Evolutionary conservation across 64 coral and sea anemone species (phyloP).

Genomic region (Astreopora myriophthalma): DNA sequence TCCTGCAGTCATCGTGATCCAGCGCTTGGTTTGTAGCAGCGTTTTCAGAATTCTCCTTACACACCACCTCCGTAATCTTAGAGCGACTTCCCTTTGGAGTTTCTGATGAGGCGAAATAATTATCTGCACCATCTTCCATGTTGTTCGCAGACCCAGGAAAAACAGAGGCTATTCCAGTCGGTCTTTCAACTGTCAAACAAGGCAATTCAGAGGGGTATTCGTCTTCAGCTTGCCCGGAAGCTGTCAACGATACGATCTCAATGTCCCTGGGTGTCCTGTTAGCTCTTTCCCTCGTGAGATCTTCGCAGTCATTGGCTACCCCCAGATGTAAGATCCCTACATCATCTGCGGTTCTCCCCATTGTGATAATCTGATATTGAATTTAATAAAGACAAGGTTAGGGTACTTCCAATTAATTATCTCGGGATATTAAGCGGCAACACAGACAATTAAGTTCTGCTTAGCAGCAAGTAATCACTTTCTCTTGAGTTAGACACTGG

Average conservation of each 20-base stretch:
- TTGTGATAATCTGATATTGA: background rate
- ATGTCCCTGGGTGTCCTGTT: background rate
- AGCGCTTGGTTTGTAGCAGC: background rate
- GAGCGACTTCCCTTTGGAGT: no score
- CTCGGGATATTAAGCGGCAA: background rate
- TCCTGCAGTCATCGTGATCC: background rate
- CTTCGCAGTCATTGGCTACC: background rate
- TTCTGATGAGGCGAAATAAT: no score
- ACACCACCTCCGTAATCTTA: no score
- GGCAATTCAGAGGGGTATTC: background rate
- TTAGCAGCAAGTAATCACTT: no score
- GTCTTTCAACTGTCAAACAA: background rate
- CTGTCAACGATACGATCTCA: background rate
- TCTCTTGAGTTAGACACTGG: no score
- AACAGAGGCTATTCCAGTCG: no score
- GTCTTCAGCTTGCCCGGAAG: background rate
- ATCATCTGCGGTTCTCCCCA: background rate
- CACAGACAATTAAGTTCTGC: background rate
- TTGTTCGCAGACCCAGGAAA: no score
- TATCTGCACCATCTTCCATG: no score
- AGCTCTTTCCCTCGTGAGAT: background rate
- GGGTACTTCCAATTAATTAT: background rate
- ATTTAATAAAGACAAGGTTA: background rate
- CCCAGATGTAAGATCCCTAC: background rate
- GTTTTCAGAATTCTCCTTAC: no score